These are phyloP conservation scores for Neotragus pygmaeus DNA, from an alignment of 2,113 vertebrate species.

Conservation along the genomic window DNA sequence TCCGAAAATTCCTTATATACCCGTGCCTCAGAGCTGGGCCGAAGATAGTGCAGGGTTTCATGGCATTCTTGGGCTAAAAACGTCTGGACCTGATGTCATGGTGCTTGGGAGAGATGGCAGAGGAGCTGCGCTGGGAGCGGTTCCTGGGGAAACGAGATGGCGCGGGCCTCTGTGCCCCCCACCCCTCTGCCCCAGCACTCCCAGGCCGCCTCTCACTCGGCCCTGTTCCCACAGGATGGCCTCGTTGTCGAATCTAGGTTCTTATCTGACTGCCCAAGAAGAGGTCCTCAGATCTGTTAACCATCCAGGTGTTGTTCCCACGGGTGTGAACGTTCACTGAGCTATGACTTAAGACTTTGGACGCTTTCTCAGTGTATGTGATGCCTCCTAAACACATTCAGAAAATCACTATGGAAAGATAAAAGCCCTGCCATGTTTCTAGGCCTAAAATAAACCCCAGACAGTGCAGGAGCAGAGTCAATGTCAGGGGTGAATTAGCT, in stretches of 20 bases:
- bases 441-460: background rate
- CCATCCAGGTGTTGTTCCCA: background rate
- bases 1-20: conserved; percentile 85
- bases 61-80: conserved; percentile 76
- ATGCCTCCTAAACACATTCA: background rate
- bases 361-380: accelerated
- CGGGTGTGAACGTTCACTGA: accelerated
- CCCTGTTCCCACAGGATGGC: background rate
- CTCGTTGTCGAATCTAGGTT: accelerated
- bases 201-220: accelerated
- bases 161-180: accelerated
- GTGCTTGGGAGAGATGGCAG: conserved; percentile 23
- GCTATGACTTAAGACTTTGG: accelerated
- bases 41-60: conserved; percentile 78
- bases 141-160: accelerated
- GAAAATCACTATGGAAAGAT: accelerated
- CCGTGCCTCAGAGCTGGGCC: conserved; percentile 76
- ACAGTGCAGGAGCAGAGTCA: background rate
- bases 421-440: accelerated
- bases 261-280: accelerated
- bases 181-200: accelerated
- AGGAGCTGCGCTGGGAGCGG: accelerated
- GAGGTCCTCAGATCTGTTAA: accelerated
- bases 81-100: conserved; percentile 59
- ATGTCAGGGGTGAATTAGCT: accelerated